Percentiles rank a stretch among this genome's conserved stretches.
Conservation (phyloP, 1,140 invertebrate species). For the Trichomalopsis sarcophagae region DNA sequence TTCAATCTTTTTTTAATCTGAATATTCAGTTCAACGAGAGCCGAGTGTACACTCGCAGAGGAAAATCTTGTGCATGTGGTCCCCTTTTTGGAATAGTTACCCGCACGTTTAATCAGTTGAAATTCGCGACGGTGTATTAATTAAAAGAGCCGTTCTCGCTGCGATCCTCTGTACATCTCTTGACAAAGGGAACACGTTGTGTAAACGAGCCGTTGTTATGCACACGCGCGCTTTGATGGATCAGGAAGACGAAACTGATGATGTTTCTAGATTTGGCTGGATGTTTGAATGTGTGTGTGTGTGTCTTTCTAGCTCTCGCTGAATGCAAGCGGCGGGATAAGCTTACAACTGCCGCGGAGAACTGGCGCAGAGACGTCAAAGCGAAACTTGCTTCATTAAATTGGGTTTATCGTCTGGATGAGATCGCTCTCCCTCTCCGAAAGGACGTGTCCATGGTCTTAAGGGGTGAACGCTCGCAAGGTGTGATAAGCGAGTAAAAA, state of each 20-base stretch:
- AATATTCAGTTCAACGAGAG: too few relatives aligned
- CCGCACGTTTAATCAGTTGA: neutral
- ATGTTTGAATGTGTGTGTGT: conserved; percentile 2
- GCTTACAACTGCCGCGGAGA: neutral
- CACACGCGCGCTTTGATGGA: neutral
- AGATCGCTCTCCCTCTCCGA: neutral
- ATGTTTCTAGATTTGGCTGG: conserved; percentile 24
- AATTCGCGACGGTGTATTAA: neutral
- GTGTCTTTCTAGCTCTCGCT: neutral
- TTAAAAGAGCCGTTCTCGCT: neutral
- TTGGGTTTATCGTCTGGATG: conserved; percentile 36
- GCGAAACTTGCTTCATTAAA: conserved; percentile 44
- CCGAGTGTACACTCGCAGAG: too few relatives aligned
- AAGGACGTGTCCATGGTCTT: neutral
- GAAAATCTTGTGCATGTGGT: too few relatives aligned
- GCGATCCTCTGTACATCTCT: too few relatives aligned
- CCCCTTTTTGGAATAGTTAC: too few relatives aligned
- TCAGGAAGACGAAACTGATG: conserved; percentile 16
- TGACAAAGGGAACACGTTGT: neutral
- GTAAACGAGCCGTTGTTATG: neutral
- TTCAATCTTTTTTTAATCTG: too few relatives aligned
- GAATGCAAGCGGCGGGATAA: neutral
- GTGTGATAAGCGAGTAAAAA: neutral
- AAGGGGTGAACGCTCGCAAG: neutral
- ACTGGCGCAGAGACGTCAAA: conserved; percentile 22